phyloP scores from a whole-genome alignment of 2,113 vertebrate genomes.

The Apteryx mantelli region DNA sequence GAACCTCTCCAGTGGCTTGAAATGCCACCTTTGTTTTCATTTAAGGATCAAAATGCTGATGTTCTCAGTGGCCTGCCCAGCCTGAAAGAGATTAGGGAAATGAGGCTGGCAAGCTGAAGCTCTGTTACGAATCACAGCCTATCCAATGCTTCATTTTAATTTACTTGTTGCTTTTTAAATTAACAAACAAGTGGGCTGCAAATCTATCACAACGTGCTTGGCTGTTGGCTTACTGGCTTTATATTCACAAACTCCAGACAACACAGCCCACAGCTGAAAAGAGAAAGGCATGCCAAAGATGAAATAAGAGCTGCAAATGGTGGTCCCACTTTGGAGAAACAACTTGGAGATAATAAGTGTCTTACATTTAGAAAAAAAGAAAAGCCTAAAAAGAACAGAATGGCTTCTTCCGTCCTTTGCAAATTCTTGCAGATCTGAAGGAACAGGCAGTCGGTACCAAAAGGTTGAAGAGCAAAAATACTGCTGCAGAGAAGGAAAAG shows the following conservation, averaged over 20 bases:
- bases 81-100: background rate
- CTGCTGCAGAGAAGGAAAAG: background rate
- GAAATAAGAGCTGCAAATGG: background rate
- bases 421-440: background rate
- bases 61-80: background rate
- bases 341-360: background rate
- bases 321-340: background rate
- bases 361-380: background rate
- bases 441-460: background rate
- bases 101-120: background rate
- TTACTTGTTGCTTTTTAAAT: background rate
- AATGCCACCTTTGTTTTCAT: background rate
- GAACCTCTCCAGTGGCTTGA: background rate
- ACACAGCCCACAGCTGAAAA: background rate
- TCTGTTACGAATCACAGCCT: background rate
- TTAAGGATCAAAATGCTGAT: background rate
- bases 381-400: background rate
- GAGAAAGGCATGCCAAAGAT: background rate
- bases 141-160: background rate
- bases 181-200: background rate
- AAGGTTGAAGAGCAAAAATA: background rate
- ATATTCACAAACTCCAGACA: background rate
- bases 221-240: background rate
- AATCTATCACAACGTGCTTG: background rate
- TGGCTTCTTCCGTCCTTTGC: background rate